phyloP scores from a whole-genome alignment of 2,113 vertebrate species.

The Malurus cyaneus region DNA sequence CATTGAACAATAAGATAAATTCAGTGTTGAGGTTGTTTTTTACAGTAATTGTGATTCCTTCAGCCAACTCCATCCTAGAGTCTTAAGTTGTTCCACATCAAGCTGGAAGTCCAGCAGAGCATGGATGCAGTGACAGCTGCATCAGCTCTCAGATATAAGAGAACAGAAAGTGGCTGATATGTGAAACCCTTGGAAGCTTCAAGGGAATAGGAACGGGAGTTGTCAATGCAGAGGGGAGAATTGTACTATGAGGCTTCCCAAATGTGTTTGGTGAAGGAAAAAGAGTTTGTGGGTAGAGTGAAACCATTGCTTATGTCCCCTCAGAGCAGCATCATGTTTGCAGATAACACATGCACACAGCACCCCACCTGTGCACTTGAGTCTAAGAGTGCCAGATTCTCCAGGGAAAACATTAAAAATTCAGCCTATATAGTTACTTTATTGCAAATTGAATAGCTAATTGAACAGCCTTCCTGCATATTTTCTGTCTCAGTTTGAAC shows the following conservation, averaged over 20 bases:
- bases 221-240: not conserved
- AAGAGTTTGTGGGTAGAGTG: not conserved
- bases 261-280: not conserved
- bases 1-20: not conserved
- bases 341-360: not conserved
- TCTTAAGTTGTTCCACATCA: not conserved
- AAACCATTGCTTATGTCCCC: accelerated
- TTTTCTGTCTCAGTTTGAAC: not conserved
- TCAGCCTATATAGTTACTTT: not conserved
- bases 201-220: accelerated
- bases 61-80: not conserved
- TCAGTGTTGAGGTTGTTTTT: not conserved
- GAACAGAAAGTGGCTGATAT: not conserved
- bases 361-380: accelerated
- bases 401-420: not conserved
- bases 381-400: not conserved
- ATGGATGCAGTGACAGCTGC: accelerated
- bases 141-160: not conserved
- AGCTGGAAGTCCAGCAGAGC: not conserved
- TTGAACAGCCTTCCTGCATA: not conserved
- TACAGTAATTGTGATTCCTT: not conserved
- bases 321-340: not conserved
- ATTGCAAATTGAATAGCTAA: not conserved
- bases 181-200: not conserved
- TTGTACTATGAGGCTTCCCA: not conserved